Conservation (phyloP, 2,113 vertebrate genomes). For the Cygnus buccinator region DNA sequence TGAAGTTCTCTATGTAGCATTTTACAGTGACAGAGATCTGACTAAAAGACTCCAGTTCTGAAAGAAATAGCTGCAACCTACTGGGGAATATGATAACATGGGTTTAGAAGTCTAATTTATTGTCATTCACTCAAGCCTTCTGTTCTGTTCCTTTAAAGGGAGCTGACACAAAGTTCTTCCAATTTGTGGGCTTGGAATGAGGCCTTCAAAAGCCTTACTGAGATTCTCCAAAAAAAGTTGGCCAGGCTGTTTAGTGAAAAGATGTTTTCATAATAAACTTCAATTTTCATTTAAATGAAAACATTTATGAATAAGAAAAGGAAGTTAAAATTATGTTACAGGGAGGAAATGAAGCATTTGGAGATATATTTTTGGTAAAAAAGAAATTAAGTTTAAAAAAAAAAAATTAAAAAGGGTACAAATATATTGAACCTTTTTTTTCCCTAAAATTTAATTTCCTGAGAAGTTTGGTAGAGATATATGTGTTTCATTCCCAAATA, state of each 20-base stretch:
- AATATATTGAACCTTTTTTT: neutral
- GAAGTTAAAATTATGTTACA: conserved; percentile 8
- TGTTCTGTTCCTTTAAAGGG: neutral
- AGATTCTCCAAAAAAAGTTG: neutral
- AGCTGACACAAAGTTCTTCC: neutral
- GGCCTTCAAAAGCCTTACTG: neutral
- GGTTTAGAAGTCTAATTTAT: neutral
- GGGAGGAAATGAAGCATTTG: neutral
- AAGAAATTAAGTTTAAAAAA: neutral
- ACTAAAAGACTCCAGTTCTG: neutral
- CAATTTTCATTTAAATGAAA: conserved; percentile 28
- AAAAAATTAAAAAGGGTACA: neutral
- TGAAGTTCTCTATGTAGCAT: neutral
- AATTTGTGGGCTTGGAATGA: neutral
- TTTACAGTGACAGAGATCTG: neutral
- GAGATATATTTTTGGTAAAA: neutral
- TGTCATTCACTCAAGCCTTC: neutral
- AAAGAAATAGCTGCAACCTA: neutral
- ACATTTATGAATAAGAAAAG: conserved; percentile 18
- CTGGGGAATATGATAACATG: neutral
- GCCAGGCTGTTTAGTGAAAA: neutral
- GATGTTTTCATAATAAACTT: neutral
- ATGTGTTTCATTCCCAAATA: neutral
- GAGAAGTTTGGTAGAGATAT: neutral
- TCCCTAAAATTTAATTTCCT: neutral